Conservation (phyloP, 2,113 vertebrate genomes). For the Mola mola region DNA sequence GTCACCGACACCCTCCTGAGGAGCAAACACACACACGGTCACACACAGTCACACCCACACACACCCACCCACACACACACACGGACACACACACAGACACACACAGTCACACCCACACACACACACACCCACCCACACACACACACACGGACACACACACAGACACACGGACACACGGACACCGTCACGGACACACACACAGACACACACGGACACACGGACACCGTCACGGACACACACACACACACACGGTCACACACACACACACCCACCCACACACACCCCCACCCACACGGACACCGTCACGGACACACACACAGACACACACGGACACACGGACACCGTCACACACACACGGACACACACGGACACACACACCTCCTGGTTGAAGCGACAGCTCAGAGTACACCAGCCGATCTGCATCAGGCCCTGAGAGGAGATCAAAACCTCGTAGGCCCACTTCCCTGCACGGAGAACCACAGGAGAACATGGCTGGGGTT, state of each 20-base stretch:
- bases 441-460: constrained; percentile 97
- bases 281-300: no score
- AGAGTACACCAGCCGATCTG: constrained; percentile 99
- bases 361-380: constrained; percentile 79
- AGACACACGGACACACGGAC: no score
- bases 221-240: constrained; percentile 91
- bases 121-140: background rate
- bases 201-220: background rate
- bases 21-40: background rate
- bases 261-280: no score
- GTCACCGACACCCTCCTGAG: constrained; percentile 95
- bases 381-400: constrained; percentile 97
- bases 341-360: background rate
- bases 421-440: constrained; percentile 99
- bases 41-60: no score
- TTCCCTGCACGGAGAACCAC: constrained; percentile 83
- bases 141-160: constrained; percentile 66
- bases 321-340: no score
- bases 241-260: background rate
- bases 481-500: no score
- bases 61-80: no score
- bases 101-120: no score
- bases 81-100: constrained; percentile 1
- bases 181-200: background rate
- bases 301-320: constrained; percentile 1